phyloP scores from a whole-genome alignment of 30 jellyfish, hydroid and myxozoan species.

The Hydractinia symbiolongicarpus region DNA sequence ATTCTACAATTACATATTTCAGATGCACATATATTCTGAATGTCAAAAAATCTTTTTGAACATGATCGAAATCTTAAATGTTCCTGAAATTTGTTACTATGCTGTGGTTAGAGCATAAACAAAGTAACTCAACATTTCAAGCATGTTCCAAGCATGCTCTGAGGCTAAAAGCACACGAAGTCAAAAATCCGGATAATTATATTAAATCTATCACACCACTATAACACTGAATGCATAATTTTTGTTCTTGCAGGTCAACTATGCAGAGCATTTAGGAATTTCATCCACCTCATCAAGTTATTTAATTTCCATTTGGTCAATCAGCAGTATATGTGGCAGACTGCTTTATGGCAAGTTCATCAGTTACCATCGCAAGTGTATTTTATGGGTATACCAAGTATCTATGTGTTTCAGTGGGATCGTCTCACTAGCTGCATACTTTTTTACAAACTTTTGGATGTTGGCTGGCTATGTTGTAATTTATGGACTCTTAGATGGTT shows the following conservation, averaged over 20 bases:
- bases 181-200: too few relatives aligned
- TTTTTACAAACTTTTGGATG: conserved; percentile 63
- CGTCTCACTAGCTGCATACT: conserved; percentile 42
- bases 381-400: conserved; percentile 55
- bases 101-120: too few relatives aligned
- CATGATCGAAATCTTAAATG: too few relatives aligned
- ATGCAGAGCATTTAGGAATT: conserved; percentile 56
- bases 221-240: too few relatives aligned
- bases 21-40: too few relatives aligned
- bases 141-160: too few relatives aligned
- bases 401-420: conserved; percentile 77
- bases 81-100: too few relatives aligned
- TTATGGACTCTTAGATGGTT: conserved; percentile 90
- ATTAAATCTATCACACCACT: too few relatives aligned
- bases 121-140: too few relatives aligned
- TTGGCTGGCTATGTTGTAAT: conserved; percentile 52
- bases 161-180: too few relatives aligned
- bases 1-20: too few relatives aligned
- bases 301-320: conserved; percentile 54
- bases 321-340: conserved; percentile 73
- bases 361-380: conserved; percentile 33
- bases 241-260: conserved; percentile 46
- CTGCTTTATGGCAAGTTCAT: conserved; percentile 62
- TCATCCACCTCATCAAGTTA: conserved; percentile 57
- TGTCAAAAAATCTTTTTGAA: too few relatives aligned